Conservation (phyloP, 2,113 vertebrate species). For the Hyperopisus bebe region DNA sequence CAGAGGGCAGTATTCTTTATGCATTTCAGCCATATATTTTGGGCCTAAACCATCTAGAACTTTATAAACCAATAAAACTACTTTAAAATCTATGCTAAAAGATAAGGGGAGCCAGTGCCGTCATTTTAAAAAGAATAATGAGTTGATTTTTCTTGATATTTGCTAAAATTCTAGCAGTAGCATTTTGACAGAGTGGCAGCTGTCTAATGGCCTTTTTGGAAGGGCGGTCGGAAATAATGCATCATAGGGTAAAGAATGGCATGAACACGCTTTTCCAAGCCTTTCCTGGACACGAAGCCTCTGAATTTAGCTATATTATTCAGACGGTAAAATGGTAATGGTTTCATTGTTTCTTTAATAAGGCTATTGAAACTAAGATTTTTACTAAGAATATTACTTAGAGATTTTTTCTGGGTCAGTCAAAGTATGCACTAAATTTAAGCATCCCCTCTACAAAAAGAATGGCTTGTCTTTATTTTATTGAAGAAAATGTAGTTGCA, state of each 20-base stretch:
- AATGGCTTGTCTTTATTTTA: not conserved
- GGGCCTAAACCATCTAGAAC: not conserved
- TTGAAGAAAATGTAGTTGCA: not conserved
- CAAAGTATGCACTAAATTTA: not conserved
- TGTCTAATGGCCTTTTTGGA: no score
- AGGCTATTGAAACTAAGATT: not conserved
- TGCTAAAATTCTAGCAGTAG: no score
- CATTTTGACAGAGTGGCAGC: no score
- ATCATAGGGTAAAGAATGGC: no score
- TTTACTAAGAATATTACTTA: not conserved
- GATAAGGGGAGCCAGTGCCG: no score
- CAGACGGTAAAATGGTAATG: not conserved
- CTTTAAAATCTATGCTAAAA: no score
- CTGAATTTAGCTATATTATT: no score
- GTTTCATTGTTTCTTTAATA: not conserved
- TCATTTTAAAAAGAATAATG: no score
- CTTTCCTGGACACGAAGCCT: no score
- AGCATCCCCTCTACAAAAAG: not conserved
- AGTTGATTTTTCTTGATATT: no score
- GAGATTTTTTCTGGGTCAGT: no score
- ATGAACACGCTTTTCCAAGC: no score
- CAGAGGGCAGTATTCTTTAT: not conserved
- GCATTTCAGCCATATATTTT: not conserved
- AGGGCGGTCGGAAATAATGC: not conserved
- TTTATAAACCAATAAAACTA: not conserved